Evolutionary conservation across 2,888 invertebrate species (phyloP).

Genomic region (Phortica magna): DNA sequence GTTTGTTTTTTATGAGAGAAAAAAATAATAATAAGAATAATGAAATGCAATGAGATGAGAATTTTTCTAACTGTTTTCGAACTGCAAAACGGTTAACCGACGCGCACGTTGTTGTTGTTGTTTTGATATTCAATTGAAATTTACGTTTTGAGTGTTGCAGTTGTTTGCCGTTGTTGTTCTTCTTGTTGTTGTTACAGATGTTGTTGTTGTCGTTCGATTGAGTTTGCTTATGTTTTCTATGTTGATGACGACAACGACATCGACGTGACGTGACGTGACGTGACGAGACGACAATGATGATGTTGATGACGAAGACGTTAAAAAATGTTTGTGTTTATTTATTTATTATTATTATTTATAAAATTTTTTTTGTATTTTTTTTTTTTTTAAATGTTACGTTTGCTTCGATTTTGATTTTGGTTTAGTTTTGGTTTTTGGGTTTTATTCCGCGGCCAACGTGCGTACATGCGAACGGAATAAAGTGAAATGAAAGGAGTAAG

Average conservation of each 20-base stretch:
- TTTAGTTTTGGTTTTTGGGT: constrained; percentile 52
- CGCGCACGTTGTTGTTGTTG: neutral
- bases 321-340: neutral
- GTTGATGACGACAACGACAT: neutral
- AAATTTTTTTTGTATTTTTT: constrained; percentile 30
- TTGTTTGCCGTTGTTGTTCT: constrained; percentile 14
- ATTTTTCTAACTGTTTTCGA: neutral
- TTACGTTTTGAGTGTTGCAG: constrained; percentile 9
- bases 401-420: constrained; percentile 25
- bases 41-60: too few relatives aligned
- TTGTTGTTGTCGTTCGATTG: neutral
- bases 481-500: constrained; percentile 79
- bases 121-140: constrained; percentile 14
- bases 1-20: neutral
- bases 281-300: neutral
- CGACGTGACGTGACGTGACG: too few relatives aligned
- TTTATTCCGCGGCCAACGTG: constrained; percentile 77
- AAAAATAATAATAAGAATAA: neutral
- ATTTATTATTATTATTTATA: constrained; percentile 18
- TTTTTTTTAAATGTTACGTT: constrained; percentile 26
- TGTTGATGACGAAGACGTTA: neutral
- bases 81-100: neutral
- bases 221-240: neutral
- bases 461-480: constrained; percentile 78
- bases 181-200: neutral